A percentile compares a stretch with the other conserved stretches of the same genome.
Evolutionary conservation across 2,797 vertebrate genomes (phyloP).

Genomic region (Discoglossus pictus): DNA sequence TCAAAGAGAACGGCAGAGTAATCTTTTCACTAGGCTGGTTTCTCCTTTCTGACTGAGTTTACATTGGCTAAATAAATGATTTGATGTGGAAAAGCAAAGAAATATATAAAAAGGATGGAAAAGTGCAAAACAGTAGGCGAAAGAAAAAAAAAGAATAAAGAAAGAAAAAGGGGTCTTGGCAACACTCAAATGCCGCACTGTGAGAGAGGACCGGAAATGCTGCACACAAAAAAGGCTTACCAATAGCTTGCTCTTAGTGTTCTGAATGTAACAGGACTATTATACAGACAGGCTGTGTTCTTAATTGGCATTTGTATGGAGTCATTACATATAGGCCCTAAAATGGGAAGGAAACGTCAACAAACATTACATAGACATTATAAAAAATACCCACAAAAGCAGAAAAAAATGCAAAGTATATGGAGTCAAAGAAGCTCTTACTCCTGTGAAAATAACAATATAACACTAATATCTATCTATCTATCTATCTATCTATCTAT

Average conservation of each 20-base stretch:
- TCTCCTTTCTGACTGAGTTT: conserved; percentile 30
- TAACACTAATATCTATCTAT: too few relatives aligned
- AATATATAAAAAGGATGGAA: conserved; percentile 35
- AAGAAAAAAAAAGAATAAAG: conserved; percentile 37
- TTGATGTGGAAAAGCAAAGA: conserved; percentile 37
- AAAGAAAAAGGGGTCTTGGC: conserved; percentile 44
- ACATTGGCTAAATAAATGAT: conserved; percentile 47
- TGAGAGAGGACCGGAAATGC: conserved; percentile 47
- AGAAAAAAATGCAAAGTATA: too few relatives aligned
- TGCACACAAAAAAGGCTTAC: conserved; percentile 53
- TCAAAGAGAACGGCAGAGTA: conserved; percentile 8
- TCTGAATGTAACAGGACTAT: conserved; percentile 50
- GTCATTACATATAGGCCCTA: too few relatives aligned
- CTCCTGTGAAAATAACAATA: too few relatives aligned
- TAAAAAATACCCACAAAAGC: too few relatives aligned
- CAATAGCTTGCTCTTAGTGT: conserved; percentile 53
- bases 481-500: too few relatives aligned
- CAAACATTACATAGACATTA: too few relatives aligned
- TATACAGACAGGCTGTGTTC: conserved; percentile 45
- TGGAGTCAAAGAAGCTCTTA: too few relatives aligned
- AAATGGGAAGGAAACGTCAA: too few relatives aligned
- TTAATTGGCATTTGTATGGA: not conserved
- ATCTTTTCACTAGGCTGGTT: conserved; percentile 20
- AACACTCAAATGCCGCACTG: conserved; percentile 47
- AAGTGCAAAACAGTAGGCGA: conserved; percentile 47